Conservation (phyloP, 2,888 invertebrate genomes). For the Eulithis prunata region DNA sequence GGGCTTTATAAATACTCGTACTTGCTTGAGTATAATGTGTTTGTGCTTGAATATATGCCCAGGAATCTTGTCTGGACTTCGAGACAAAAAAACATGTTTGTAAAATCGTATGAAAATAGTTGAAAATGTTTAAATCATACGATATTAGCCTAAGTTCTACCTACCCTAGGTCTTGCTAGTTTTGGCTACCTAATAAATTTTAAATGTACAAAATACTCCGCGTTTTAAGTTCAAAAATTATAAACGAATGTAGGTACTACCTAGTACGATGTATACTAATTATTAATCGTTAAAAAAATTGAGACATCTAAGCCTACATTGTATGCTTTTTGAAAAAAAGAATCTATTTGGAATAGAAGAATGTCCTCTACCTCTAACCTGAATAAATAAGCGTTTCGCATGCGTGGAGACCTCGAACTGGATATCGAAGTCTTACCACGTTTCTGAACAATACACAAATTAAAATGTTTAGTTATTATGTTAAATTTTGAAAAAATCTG, state of each 20-base stretch:
- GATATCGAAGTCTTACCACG: conserved; percentile 24
- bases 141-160: background rate
- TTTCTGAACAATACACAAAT: too few relatives aligned
- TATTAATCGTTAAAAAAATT: background rate
- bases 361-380: too few relatives aligned
- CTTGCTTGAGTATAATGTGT: background rate
- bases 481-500: too few relatives aligned
- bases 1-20: conserved; percentile 34
- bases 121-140: background rate
- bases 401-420: conserved; percentile 18
- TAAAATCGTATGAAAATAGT: background rate
- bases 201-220: too few relatives aligned
- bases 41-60: conserved; percentile 11
- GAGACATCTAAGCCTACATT: too few relatives aligned
- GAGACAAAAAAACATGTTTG: conserved; percentile 24
- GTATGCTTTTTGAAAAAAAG: too few relatives aligned
- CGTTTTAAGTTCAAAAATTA: too few relatives aligned
- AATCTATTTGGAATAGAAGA: too few relatives aligned
- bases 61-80: conserved; percentile 24
- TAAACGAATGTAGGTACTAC: too few relatives aligned
- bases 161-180: background rate
- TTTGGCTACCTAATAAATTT: too few relatives aligned
- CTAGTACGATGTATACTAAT: too few relatives aligned
- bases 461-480: too few relatives aligned
- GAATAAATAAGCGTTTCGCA: conserved; percentile 11